These are phyloP conservation scores for Hemiprocne comata DNA, from an alignment of 2,113 vertebrate genomes.

Conservation along the genomic window DNA sequence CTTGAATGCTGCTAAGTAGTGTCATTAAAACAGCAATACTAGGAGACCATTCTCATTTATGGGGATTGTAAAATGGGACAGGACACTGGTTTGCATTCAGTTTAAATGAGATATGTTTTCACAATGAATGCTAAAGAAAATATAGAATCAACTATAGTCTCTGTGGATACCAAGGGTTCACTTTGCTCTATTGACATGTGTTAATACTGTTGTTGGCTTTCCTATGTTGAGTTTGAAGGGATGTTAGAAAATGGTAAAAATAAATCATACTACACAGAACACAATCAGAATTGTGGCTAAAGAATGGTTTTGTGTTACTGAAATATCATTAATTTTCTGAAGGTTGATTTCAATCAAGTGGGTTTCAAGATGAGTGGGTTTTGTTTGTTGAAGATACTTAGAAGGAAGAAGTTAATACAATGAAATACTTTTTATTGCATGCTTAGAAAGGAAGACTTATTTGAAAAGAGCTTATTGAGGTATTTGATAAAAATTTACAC, in stretches of 20 bases:
- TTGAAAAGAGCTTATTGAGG: neutral
- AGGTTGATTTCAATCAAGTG: neutral
- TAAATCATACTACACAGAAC: neutral
- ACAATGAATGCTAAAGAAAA: neutral
- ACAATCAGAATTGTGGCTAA: neutral
- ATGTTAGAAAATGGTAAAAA: neutral
- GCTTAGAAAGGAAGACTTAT: neutral
- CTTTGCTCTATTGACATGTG: neutral
- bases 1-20: slow-evolving; percentile 51
- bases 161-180: neutral
- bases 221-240: neutral
- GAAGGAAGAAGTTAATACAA: neutral
- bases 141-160: neutral
- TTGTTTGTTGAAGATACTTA: neutral
- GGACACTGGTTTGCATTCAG: neutral
- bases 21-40: slow-evolving; percentile 36
- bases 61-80: neutral
- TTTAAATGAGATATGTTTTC: neutral
- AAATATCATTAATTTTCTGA: neutral
- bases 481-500: neutral
- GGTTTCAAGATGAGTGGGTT: neutral
- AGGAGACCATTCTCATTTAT: slow-evolving; percentile 32
- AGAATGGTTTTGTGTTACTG: neutral
- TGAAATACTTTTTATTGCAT: neutral
- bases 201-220: neutral